Base-by-base conservation (phyloP, 2,797 vertebrate genomes). In the Danio kyathit region DNA sequence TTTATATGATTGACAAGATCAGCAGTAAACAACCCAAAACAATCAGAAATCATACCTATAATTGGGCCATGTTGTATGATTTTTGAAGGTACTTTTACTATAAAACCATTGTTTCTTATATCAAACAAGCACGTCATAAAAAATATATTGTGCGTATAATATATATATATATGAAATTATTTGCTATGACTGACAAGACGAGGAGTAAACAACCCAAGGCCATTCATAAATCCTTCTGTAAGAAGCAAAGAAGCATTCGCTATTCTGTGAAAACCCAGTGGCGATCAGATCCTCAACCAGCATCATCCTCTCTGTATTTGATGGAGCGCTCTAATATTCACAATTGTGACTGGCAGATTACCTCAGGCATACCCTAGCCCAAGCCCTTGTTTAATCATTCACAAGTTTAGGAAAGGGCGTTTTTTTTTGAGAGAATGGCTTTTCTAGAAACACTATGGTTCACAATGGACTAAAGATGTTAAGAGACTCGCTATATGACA, bases 291-390 rank as follows among this genome's bases (percentile, higher is more conserved):
- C 9, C 29, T 59, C 19, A 80, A 74, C 51, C 17, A 64, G 66
- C 29, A 29, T 3, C 10, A 67, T 74, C 72, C 49, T 81, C 80
- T 64, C 38, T 6, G 61, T 52, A 51, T 79, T 79, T 82, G 84
- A 88, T 87, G 73, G 82, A 88, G 76, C 61, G 72, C 76, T 41
- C 60, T 83, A 85, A 87, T 87, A 89, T 84, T 80, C 82, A 82
- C 77, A 78, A 41, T 49, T 21, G 29, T 54, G 70, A 83, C 74
- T 56, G 56, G 65, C 41, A 38, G 19, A 61, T 66, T 61, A 76
- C 82, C 67, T 79, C 74, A 67, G 79, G 82, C 73, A 16, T 63
- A 79, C 79, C 49, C 59, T 21, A 63, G 38, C 67, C 65, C 60
- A 71, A 74, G 44, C 61, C 63, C 52, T 69, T 64, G 60, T 54